phyloP scores from a whole-genome alignment of 2,113 vertebrate species.

The Thryonomys swinderianus region DNA sequence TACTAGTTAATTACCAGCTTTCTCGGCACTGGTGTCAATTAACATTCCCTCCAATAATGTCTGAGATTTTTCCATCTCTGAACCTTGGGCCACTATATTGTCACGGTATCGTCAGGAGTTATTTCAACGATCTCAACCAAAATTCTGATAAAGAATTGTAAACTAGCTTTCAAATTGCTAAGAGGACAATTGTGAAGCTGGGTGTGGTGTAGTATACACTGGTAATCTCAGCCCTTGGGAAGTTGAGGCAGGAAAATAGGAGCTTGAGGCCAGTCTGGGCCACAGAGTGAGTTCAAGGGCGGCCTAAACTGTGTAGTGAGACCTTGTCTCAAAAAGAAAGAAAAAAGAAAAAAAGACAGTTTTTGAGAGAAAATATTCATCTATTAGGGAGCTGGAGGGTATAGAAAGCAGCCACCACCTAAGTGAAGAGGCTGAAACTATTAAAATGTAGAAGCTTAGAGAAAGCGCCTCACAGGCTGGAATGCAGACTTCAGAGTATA shows the following conservation, averaged over 20 bases:
- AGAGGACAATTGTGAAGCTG: not conserved
- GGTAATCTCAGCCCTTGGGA: not conserved
- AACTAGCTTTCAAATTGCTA: not conserved
- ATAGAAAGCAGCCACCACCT: not conserved
- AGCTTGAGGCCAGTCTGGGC: not conserved
- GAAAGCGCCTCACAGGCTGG: not conserved
- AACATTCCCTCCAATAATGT: not conserved
- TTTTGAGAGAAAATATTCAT: not conserved
- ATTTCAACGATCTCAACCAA: not conserved
- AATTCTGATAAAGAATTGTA: not conserved
- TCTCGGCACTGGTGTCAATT: not conserved
- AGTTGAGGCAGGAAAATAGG: not conserved
- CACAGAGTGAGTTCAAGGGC: not conserved
- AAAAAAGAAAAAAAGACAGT: not conserved
- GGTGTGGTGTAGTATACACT: not conserved
- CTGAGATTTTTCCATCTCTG: not conserved
- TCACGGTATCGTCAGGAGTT: not conserved
- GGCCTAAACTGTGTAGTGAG: not conserved
- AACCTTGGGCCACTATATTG: not conserved
- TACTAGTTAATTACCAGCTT: not conserved
- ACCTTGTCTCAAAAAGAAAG: not conserved
- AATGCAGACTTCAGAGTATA: not conserved
- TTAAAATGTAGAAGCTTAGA: not conserved
- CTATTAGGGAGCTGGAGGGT: not conserved
- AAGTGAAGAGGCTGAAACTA: not conserved